These are phyloP conservation scores for Gastrophysa polygoni DNA, from an alignment of 2,888 invertebrate genomes.

Conservation along the genomic window DNA sequence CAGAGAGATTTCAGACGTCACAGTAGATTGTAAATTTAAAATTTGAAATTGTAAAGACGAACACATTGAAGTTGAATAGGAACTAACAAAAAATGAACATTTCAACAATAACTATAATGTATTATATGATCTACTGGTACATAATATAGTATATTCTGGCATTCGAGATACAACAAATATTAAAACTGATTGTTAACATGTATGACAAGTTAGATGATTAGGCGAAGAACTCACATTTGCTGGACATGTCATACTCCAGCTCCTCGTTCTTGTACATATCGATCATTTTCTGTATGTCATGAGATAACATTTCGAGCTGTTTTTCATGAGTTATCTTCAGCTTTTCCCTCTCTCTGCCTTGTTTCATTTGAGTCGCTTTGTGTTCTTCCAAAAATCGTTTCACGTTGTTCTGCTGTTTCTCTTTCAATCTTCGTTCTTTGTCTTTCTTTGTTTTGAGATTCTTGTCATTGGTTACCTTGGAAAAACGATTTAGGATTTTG, in stretches of 20 bases:
- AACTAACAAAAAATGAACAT: not conserved
- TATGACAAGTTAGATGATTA: constrained; percentile 57
- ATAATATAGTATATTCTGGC: not conserved
- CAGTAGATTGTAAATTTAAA: no score
- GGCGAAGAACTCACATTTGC: constrained; percentile 89
- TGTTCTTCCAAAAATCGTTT: constrained; percentile 97
- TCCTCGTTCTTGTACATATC: constrained; percentile 95
- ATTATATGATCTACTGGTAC: not conserved
- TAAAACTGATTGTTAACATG: not conserved
- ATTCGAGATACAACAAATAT: not conserved
- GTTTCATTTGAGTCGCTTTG: constrained; percentile 85
- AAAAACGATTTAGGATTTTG: constrained; percentile 1
- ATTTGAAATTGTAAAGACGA: no score
- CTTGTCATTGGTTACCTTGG: constrained; percentile 81
- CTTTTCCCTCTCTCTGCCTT: constrained; percentile 90
- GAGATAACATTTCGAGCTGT: constrained; percentile 86
- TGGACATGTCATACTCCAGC: constrained; percentile 85
- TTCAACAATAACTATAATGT: not conserved
- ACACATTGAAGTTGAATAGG: no score
- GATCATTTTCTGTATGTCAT: constrained; percentile 87
- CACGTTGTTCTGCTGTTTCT: constrained; percentile 97
- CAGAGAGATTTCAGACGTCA: no score
- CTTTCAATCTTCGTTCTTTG: constrained; percentile 89
- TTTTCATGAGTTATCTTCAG: constrained; percentile 91
- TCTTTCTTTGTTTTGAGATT: constrained; percentile 96